Base-by-base conservation (phyloP, 2,797 vertebrate species). In the Sternotherus odoratus region DNA sequence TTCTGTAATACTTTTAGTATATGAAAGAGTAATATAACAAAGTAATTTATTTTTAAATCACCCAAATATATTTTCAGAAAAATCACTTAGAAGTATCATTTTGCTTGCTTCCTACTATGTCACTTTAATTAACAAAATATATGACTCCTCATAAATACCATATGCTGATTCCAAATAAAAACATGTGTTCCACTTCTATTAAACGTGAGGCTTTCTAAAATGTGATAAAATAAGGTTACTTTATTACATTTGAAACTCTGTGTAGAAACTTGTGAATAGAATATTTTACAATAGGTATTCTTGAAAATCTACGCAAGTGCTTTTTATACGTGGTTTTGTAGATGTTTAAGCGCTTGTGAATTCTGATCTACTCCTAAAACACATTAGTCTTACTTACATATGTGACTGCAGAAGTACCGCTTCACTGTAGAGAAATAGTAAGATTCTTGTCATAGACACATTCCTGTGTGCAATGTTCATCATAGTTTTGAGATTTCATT, bases 291-390 rank as follows among this genome's bases (percentile, higher is more conserved):
- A 89, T 48, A 82, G 54, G 46, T 87, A 80, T 92, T 66, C 72
- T 75, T 81, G 77, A 30, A 97, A 96, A 88, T 85, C 19, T 92
- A 51, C 74, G 83, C 9, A 88, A 12, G 7, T 84, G 23, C 86
- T 85, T 92, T 95, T 89, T 93, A 74, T 91, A 86, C 90, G n/a
- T 66, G 57, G 92, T 56, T 85, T 93, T 95, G 69, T 63, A 95
- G 85, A 92, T 95, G 85, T 92, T 92, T 91, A 95, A 82, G 56
- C 79, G 10, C 84, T 53, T 48, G 11, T 19, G 53, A 93, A 87
- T 96, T 95, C 54, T 92, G 80, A 79, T 89, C 88, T 75, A 15
- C 17, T 51, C 39, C 83, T 63, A 7, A 92, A 88, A 77, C 82
- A 26, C 75, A 7, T 84, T 88, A 79, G 48, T 90, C 46, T 91